Evolutionary conservation across 2,797 vertebrate species (phyloP).

Genomic region (Diceros bicornis): DNA sequence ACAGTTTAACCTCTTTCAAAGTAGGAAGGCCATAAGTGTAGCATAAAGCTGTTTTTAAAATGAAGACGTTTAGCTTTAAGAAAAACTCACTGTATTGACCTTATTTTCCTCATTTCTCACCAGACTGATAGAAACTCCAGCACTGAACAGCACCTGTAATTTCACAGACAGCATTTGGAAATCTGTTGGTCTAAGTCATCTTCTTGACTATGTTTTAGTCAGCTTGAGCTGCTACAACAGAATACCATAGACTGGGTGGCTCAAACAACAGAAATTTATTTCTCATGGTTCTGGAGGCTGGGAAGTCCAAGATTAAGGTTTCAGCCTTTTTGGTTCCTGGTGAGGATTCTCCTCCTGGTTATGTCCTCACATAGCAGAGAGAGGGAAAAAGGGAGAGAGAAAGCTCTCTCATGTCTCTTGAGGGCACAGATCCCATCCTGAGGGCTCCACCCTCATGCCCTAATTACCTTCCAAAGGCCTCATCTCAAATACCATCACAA

Average conservation of each 20-base stretch:
- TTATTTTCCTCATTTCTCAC: not conserved
- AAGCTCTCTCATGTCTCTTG: not conserved
- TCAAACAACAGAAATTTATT: not conserved
- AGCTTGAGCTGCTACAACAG: not conserved
- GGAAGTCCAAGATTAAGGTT: not conserved
- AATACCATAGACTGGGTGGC: not conserved
- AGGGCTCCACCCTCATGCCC: not conserved
- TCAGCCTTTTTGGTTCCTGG: not conserved
- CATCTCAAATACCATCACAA: too few relatives aligned
- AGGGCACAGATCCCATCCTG: not conserved
- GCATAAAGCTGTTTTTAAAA: constrained; percentile 13
- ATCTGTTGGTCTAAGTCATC: not conserved
- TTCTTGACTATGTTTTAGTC: not conserved
- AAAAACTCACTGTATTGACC: not conserved
- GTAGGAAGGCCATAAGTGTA: not conserved
- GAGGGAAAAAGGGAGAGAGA: not conserved
- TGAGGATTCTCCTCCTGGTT: not conserved
- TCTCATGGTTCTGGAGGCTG: not conserved
- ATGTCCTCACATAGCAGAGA: not conserved
- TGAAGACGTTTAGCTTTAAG: not conserved
- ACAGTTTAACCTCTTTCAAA: constrained; percentile 29
- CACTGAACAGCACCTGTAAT: not conserved
- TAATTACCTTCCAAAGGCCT: not conserved
- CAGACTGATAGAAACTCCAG: not conserved
- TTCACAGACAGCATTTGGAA: not conserved